Base-by-base conservation (phyloP, 35 echinoderm and acorn worm species). In the Stichopus chloronotus region DNA sequence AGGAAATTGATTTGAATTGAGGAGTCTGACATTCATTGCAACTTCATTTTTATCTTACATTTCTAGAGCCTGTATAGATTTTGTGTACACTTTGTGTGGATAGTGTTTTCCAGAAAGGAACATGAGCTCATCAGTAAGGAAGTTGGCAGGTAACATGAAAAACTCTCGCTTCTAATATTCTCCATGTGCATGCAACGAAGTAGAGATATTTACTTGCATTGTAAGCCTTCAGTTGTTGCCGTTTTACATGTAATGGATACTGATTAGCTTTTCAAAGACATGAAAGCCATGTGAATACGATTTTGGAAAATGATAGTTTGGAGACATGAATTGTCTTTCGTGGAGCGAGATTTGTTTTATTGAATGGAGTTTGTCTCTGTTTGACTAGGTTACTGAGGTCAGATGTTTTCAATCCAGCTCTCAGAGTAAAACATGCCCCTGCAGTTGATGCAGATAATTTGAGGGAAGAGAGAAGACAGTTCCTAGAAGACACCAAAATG, bases 71-170 rank as follows among this genome's bases (percentile, higher is more conserved):
- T 98, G 89, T 98, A 98, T 52, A 94, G 88, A 91, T 96, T 93
- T 83, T 98, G 94, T 93, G 97, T 98, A 0, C 92, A 98, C 54
- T 81, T 96, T 84, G 93, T 98, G 4, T 98, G 97, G 97, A 94
- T 98, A 63, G 97, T 94, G 30, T 98, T 98, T 63, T 92, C 94
- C 56, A 96, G 97, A 56, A 98, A 96, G 80, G 97, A 98, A 55
- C 94, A 96, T 85, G 97, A 98, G 65, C 87, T 98, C 19, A 96
- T 98, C 21, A 94, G 95, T 90, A 98, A 98, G 88, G 97, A 98
- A 81, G 71, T 98, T 59, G 97, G 97, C 69, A 98, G 97, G 95
- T 98, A 63, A 43, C 9, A 9, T 5, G 3, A 7, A 9, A 59
- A 58, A 81, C 4, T 30, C 81, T 22, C 6, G 79, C 76, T 25